Base-by-base conservation (phyloP, 2,888 invertebrate genomes). In the Horisme vitalbata region DNA sequence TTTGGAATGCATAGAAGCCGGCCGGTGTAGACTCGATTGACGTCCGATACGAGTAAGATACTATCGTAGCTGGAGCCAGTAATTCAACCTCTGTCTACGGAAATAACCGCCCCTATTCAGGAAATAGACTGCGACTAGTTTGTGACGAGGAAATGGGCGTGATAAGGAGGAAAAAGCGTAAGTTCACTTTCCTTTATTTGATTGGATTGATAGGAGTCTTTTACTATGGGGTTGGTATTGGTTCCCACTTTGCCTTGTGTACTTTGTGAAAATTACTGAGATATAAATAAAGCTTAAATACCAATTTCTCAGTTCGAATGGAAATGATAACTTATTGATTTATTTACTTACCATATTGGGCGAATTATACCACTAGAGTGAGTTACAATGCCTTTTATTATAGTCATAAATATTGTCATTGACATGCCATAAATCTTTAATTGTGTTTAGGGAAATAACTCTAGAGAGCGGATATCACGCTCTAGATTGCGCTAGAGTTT, bases 161-260 rank as follows among this genome's bases (percentile, higher is more conserved):
- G 57, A 81, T 89, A 70, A 75, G 87, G 64, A 79, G 80, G 68
- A 89, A 87, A 79, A 89, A 89, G 73, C 88, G 88, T 88, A 79
- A 89, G 88, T 88, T 72, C 34, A 69, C 67, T 75, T 79, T 79
- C 69, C 59, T 57, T 63, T 63, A 36, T 53, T 61, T 65, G 49
- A 58, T 53, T 47, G 28, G 32, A 32, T 48, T 35, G 37, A 30
- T 38, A 26, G 7, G n/a, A 24, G 24, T 35, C 12, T 28, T 15
- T 3, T 18, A 20, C 13, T 26, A 9, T 13, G 10, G 39, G 41
- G 23, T 34, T 23, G 11, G 37, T 26, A 18, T 34, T 23, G 11
- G 37, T 26, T 32, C n/a, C 4, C 10, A 4, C 20, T 15, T 31
- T 28, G 7, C n/a, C n/a, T n/a, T n/a, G n/a, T n/a, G n/a, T n/a